phyloP scores from a whole-genome alignment of 2,888 invertebrate genomes.

The Eurytoma adleriae region DNA sequence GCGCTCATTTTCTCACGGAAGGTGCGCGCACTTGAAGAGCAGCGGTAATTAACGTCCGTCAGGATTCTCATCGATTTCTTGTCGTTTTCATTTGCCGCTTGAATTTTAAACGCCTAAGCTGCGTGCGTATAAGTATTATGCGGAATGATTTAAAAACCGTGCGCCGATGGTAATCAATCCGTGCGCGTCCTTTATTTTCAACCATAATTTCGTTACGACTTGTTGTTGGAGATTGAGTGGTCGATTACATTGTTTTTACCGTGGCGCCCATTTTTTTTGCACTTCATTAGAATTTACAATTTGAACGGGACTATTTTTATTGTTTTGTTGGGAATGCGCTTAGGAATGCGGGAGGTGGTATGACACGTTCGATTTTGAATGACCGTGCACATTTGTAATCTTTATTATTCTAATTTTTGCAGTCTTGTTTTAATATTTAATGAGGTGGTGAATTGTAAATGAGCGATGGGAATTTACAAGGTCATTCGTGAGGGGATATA shows the following conservation, averaged over 20 bases:
- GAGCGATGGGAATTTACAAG: too few relatives aligned
- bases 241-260: background rate
- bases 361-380: background rate
- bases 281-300: conserved; percentile 31
- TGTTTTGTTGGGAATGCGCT: background rate
- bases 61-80: conserved; percentile 22
- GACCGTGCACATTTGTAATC: background rate
- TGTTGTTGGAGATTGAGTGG: conserved; percentile 6
- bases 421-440: background rate
- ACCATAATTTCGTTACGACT: conserved; percentile 1
- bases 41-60: conserved; percentile 30
- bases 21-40: background rate
- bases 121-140: background rate
- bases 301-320: background rate
- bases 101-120: conserved; percentile 22
- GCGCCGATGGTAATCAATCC: background rate
- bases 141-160: conserved; percentile 11
- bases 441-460: too few relatives aligned
- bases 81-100: conserved; percentile 3
- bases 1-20: conserved; percentile 13
- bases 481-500: background rate
- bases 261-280: background rate
- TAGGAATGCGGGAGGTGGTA: background rate
- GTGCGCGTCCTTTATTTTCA: background rate
- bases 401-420: background rate